Conservation (phyloP, 2,113 vertebrate genomes). For the Scalopus aquaticus region DNA sequence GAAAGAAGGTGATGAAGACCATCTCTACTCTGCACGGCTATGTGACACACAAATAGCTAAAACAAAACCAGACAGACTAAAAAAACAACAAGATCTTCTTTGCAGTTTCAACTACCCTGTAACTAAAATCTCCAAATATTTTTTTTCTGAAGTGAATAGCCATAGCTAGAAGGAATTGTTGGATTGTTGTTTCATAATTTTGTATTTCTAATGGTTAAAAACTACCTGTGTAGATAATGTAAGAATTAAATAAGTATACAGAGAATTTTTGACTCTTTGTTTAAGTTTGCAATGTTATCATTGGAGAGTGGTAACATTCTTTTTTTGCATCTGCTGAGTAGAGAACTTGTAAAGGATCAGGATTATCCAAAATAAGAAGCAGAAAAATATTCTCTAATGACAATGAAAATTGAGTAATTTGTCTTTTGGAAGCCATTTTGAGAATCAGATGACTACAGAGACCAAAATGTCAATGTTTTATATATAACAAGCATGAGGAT, state of each 20-base stretch:
- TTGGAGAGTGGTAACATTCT: not conserved
- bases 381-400: constrained; percentile 53
- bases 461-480: constrained; percentile 70
- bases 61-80: not conserved
- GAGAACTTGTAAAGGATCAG: not conserved
- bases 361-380: constrained; percentile 32
- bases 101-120: not conserved
- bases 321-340: not conserved
- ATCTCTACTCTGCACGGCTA: not conserved
- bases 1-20: not conserved
- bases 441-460: constrained; percentile 52
- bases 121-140: not conserved
- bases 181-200: not conserved
- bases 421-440: constrained; percentile 67
- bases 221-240: not conserved
- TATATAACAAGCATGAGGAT: constrained; percentile 62
- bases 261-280: not conserved
- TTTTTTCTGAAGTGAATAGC: not conserved
- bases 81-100: no score
- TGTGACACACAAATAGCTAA: not conserved
- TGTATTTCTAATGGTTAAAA: not conserved
- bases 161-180: not conserved
- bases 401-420: constrained; percentile 57
- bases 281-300: not conserved
- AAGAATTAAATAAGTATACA: no score